Conservation (phyloP, 2,113 vertebrate species). For the Globicephala melas region DNA sequence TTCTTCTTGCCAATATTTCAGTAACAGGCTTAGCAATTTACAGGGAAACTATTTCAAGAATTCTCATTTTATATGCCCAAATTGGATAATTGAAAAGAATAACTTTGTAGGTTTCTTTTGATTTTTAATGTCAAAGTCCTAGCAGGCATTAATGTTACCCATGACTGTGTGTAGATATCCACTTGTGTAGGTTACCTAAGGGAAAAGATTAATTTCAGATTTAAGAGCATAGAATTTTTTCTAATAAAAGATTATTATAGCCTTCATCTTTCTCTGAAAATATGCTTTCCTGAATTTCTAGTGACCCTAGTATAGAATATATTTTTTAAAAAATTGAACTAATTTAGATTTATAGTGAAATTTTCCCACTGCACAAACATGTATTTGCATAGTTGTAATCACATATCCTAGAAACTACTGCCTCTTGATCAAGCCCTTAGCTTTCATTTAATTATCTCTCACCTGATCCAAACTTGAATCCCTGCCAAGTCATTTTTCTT, state of each 20-base stretch:
- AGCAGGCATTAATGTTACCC: background rate
- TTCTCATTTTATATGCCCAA: background rate
- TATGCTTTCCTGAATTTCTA: background rate
- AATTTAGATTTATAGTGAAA: background rate
- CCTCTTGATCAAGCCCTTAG: background rate
- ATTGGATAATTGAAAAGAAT: background rate
- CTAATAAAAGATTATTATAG: background rate
- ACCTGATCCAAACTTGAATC: background rate
- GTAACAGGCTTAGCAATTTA: background rate
- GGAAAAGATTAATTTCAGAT: background rate
- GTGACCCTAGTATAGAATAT: background rate
- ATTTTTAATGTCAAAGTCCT: background rate
- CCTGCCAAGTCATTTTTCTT: background rate
- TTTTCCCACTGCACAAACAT: background rate
- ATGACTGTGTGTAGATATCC: background rate
- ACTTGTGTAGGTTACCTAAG: background rate
- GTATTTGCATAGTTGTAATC: background rate
- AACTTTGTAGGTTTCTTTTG: slow-evolving; percentile 30
- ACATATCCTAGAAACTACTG: background rate
- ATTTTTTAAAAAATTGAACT: background rate
- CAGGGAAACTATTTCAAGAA: background rate
- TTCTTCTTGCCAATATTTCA: background rate
- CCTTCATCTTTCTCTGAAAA: slow-evolving; percentile 28
- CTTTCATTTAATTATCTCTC: background rate
- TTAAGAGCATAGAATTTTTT: background rate